Evolutionary conservation across 2,888 invertebrate species (phyloP).

Genomic region (Bedellia somnulentella): DNA sequence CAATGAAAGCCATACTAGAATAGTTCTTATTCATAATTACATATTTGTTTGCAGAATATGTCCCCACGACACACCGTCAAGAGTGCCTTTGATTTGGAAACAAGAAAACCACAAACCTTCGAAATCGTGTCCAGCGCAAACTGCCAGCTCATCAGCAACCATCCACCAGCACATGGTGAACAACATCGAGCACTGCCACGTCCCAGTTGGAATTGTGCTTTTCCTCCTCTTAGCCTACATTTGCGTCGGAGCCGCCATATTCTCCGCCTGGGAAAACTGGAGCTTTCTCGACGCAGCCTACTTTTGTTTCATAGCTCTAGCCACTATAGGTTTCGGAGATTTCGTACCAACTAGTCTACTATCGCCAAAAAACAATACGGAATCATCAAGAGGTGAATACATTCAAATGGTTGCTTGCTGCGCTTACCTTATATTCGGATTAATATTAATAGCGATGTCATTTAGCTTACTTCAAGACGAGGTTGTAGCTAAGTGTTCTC

Average conservation of each 20-base stretch:
- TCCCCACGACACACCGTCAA: slow-evolving; percentile 74
- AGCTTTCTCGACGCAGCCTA: slow-evolving; percentile 79
- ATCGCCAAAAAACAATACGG: slow-evolving; percentile 39
- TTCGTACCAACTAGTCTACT: slow-evolving; percentile 66
- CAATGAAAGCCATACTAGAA: too few relatives aligned
- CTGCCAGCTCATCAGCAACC: slow-evolving; percentile 32
- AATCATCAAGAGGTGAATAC: slow-evolving; percentile 56
- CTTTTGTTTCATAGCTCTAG: slow-evolving; percentile 82
- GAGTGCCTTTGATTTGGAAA: slow-evolving; percentile 73
- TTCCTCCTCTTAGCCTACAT: slow-evolving; percentile 73
- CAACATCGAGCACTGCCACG: slow-evolving; percentile 41
- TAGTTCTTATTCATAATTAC: too few relatives aligned
- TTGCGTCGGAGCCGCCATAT: slow-evolving; percentile 73
- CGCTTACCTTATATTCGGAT: slow-evolving; percentile 75
- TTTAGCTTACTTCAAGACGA: slow-evolving; percentile 83
- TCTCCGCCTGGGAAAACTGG: slow-evolving; percentile 82
- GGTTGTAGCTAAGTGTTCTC: slow-evolving; percentile 71
- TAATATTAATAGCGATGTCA: slow-evolving; percentile 82
- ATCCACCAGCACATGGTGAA: slow-evolving; percentile 31
- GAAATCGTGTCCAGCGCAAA: slow-evolving; percentile 33
- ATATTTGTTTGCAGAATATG: slow-evolving; percentile 32
- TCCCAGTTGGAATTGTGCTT: slow-evolving; percentile 59
- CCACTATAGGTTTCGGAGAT: slow-evolving; percentile 82
- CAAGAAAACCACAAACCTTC: slow-evolving; percentile 34
- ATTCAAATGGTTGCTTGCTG: slow-evolving; percentile 79